A percentile compares a stretch with the other conserved stretches of the same genome.
Conservation (phyloP, 2,888 invertebrate genomes). For the Tetranychus truncatus region DNA sequence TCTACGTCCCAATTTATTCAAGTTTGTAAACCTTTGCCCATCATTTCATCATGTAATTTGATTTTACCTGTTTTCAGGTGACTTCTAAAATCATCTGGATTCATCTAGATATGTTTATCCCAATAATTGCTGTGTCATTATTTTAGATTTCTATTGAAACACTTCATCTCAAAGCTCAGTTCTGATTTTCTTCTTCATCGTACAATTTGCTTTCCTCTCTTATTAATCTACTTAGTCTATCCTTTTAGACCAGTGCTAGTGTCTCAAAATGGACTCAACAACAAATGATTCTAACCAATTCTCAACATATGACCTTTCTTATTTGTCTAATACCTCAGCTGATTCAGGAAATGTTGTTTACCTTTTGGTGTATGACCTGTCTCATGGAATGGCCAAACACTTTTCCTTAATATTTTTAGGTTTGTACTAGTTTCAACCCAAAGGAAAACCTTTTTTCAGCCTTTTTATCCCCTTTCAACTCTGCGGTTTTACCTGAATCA, state of each 20-base stretch:
- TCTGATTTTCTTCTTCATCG: background rate
- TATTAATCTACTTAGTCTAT: background rate
- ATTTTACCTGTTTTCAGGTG: background rate
- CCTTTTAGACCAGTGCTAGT: background rate
- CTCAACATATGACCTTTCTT: background rate
- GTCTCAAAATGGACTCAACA: background rate
- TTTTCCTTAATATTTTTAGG: background rate
- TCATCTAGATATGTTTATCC: background rate
- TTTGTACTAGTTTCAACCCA: background rate
- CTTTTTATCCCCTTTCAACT: background rate
- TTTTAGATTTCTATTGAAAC: background rate
- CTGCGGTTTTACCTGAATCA: background rate
- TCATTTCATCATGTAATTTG: background rate
- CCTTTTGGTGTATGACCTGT: background rate
- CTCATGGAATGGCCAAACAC: background rate
- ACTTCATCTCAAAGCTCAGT: background rate
- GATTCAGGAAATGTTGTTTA: background rate
- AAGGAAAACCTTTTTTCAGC: background rate
- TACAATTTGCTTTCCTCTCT: background rate
- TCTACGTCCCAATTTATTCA: background rate
- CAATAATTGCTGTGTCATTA: background rate
- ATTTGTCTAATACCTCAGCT: background rate
- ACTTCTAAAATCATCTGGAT: slow-evolving; percentile 1
- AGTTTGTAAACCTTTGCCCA: background rate
- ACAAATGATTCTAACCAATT: background rate